Percentiles rank a stretch among this genome's conserved stretches.
Evolutionary conservation across 1,140 invertebrate species (phyloP).

Genomic region (Cryptotermes secundus): DNA sequence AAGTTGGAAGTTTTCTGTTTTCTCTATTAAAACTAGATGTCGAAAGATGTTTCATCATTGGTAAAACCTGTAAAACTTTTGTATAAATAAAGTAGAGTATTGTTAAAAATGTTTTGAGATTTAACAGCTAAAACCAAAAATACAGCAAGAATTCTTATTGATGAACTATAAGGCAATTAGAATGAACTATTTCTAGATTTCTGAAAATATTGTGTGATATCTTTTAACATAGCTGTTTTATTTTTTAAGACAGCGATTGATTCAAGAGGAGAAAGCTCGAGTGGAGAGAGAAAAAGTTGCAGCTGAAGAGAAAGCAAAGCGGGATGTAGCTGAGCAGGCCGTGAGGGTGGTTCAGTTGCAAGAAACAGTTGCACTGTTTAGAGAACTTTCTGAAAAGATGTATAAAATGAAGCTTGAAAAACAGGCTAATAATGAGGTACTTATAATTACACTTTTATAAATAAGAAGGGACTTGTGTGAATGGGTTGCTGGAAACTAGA

Average conservation of each 20-base stretch:
- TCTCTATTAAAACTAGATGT: too few species aligned
- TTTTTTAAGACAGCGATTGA: neutral
- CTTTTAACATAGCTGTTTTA: neutral
- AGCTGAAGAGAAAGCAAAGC: constrained; percentile 16
- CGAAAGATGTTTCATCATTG: too few species aligned
- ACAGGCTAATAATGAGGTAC: neutral
- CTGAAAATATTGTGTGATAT: neutral
- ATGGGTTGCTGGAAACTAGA: neutral
- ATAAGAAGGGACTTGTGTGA: too few species aligned
- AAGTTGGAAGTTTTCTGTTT: too few species aligned
- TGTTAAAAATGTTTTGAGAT: too few species aligned
- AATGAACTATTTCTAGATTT: neutral
- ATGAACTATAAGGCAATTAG: neutral
- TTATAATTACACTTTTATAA: neutral
- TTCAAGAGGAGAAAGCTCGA: constrained; percentile 24
- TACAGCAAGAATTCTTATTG: neutral
- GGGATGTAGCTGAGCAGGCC: neutral
- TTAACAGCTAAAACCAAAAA: neutral
- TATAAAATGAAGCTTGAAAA: neutral
- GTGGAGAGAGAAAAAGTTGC: neutral
- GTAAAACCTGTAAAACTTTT: too few species aligned
- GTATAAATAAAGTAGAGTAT: too few species aligned
- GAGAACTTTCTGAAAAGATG: neutral
- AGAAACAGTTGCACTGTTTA: neutral
- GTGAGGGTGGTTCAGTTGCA: neutral